Percentiles rank a stretch among this genome's conserved stretches.
Conservation (phyloP, 2,888 invertebrate genomes). For the Ophraella communa region DNA sequence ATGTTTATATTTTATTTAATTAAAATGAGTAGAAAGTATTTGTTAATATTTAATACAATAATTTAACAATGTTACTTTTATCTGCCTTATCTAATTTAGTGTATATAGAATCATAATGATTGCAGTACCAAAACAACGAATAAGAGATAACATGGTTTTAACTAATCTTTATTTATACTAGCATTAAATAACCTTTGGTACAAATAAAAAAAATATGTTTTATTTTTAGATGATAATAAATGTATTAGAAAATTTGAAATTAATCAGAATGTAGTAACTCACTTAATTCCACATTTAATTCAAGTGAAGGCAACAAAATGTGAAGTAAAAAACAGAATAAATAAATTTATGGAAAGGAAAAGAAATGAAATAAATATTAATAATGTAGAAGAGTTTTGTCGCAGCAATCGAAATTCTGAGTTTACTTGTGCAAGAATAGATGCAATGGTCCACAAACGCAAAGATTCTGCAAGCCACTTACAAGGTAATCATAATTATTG, state of each 20-base stretch:
- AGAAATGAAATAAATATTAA: conserved; percentile 74
- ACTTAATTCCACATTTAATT: conserved; percentile 62
- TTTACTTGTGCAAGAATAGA: conserved; percentile 79
- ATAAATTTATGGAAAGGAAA: conserved; percentile 78
- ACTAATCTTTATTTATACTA: too few relatives aligned
- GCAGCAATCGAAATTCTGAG: conserved; percentile 58
- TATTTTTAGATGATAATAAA: conserved; percentile 4
- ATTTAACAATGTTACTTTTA: too few relatives aligned
- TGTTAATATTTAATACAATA: too few relatives aligned
- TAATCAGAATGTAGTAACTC: conserved; percentile 49
- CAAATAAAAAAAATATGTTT: too few relatives aligned
- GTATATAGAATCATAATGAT: too few relatives aligned
- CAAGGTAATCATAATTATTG: conserved; percentile 66
- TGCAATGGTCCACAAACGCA: conserved; percentile 73
- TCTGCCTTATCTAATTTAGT: too few relatives aligned
- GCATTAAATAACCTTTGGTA: too few relatives aligned
- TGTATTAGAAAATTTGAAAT: conserved; percentile 41
- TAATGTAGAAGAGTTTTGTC: conserved; percentile 79
- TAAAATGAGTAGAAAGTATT: too few relatives aligned
- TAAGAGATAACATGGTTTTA: too few relatives aligned
- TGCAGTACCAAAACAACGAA: too few relatives aligned
- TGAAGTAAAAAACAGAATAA: conserved; percentile 73
- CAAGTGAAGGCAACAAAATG: conserved; percentile 73
- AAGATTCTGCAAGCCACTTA: conserved; percentile 80
- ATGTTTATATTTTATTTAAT: too few relatives aligned